Evolutionary conservation across 2,797 vertebrate species (phyloP).

Genomic region (Arvicola amphibius): DNA sequence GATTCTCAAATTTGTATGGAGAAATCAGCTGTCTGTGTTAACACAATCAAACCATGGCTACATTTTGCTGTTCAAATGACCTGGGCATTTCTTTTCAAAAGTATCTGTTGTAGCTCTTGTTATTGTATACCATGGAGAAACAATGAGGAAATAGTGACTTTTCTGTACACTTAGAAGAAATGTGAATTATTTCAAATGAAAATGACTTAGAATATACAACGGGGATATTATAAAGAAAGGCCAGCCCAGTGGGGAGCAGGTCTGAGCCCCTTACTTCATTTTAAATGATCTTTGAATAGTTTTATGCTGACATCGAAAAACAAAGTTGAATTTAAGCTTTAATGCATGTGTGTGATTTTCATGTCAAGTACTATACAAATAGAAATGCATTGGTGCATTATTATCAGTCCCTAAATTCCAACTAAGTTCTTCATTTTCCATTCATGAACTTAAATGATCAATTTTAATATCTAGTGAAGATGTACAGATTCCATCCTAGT

Average conservation of each 20-base stretch:
- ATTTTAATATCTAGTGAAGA: background rate
- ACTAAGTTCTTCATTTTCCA: background rate
- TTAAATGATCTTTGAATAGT: background rate
- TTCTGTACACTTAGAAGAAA: slow-evolving; percentile 18
- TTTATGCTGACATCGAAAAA: slow-evolving; percentile 16
- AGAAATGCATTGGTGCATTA: background rate
- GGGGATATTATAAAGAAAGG: background rate
- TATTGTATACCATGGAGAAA: background rate
- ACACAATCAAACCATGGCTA: background rate
- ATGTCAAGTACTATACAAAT: background rate
- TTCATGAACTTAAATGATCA: background rate
- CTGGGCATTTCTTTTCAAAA: background rate
- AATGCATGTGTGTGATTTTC: slow-evolving; percentile 5
- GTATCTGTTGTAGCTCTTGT: background rate
- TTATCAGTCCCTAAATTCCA: background rate
- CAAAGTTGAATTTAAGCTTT: background rate
- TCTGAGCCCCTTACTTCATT: background rate
- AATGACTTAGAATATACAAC: background rate
- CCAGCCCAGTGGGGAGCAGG: background rate
- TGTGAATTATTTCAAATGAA: slow-evolving; percentile 16
- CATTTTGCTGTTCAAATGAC: background rate
- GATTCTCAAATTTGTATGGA: background rate
- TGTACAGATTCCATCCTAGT: slow-evolving; percentile 22
- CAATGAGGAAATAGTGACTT: background rate
- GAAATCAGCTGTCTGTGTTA: background rate